These are phyloP conservation scores for Drosophila persimilis DNA, from an alignment of 1,140 invertebrate genomes.

Conservation along the genomic window DNA sequence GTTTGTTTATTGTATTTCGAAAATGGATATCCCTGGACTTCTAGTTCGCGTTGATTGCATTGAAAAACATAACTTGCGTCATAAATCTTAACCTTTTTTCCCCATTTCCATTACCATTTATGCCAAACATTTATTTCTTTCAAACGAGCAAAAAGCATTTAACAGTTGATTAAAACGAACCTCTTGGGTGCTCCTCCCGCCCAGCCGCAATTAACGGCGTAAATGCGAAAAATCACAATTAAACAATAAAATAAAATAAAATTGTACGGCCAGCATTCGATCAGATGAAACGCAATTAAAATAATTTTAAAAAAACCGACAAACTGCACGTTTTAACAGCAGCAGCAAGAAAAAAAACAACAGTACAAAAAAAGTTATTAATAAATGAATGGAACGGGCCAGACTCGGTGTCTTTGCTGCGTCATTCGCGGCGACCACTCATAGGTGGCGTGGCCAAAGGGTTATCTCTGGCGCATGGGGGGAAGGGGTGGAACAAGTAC, in stretches of 20 bases:
- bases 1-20: too few relatives aligned
- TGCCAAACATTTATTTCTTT: constrained; percentile 4
- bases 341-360: constrained; percentile 2
- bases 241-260: constrained; percentile 54
- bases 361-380: constrained; percentile 35
- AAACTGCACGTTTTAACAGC: constrained; percentile 44
- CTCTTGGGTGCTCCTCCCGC: not conserved
- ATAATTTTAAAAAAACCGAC: constrained; percentile 38
- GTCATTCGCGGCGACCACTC: constrained; percentile 37
- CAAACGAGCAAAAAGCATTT: constrained; percentile 7
- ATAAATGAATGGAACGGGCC: constrained; percentile 42
- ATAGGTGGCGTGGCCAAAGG: constrained; percentile 38
- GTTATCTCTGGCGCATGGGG: constrained; percentile 28
- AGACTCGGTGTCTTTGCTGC: constrained; percentile 45
- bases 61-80: too few relatives aligned
- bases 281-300: constrained; percentile 52
- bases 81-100: too few relatives aligned
- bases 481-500: too few relatives aligned
- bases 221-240: constrained; percentile 48
- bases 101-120: not conserved
- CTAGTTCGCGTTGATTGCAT: too few relatives aligned
- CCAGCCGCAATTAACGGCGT: constrained; percentile 38
- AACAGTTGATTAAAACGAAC: constrained; percentile 42
- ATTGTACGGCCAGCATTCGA: constrained; percentile 43
- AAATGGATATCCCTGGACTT: too few relatives aligned